Conservation (phyloP, 2,888 invertebrate genomes). For the Oscheius sp. region DNA sequence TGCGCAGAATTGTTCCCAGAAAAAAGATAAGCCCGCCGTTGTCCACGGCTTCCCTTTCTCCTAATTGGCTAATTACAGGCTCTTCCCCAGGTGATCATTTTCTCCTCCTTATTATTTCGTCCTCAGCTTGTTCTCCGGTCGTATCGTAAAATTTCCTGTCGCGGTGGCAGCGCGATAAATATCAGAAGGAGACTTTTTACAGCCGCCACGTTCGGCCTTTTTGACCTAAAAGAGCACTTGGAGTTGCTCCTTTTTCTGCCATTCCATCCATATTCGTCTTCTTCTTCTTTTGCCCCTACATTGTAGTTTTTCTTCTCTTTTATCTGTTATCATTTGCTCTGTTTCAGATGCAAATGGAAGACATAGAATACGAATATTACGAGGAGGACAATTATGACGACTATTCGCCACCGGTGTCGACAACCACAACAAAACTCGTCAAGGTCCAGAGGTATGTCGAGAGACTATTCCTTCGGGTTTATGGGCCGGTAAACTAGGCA, state of each 20-base stretch:
- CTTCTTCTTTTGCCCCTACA: neutral
- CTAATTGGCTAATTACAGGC: neutral
- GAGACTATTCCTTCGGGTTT: too few species aligned
- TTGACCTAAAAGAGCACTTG: neutral
- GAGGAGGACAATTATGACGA: conserved; percentile 24
- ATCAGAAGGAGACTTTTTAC: conserved; percentile 30
- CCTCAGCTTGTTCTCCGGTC: neutral
- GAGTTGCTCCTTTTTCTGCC: neutral
- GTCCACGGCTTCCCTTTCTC: neutral
- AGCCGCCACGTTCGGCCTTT: conserved; percentile 22
- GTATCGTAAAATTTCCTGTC: conserved; percentile 33
- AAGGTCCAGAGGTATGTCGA: conserved; percentile 1
- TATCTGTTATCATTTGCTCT: neutral
- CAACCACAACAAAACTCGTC: conserved; percentile 24
- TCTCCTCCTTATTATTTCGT: neutral
- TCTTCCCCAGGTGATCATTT: neutral
- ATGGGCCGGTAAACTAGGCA: too few species aligned
- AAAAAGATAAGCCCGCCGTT: conserved; percentile 6
- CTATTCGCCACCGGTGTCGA: conserved; percentile 10
- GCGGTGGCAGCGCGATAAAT: conserved; percentile 36
- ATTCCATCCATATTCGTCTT: neutral
- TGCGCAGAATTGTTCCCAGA: conserved; percentile 16
- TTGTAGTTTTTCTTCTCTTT: neutral
- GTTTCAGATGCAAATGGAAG: conserved; percentile 10
- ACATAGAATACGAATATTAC: conserved; percentile 29